Evolutionary conservation across 1,140 invertebrate species (phyloP), one percentile per base, ranked within the genome.

Genomic region (Neomicropteryx cornuta): DNA sequence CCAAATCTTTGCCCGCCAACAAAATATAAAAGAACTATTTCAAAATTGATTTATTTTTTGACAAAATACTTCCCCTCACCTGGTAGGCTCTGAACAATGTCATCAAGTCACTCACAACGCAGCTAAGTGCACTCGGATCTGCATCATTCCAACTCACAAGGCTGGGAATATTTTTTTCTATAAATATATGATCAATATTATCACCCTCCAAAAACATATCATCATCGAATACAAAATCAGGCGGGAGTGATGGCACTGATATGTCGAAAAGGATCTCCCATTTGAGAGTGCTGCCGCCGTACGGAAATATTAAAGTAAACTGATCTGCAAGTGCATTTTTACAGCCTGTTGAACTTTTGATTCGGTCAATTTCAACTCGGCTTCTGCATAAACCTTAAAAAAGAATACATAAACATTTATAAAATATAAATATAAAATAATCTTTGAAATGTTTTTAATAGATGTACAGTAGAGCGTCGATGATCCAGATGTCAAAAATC

Each of bases 141-240:
- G 53, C 60, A 35, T 55, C 48, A 58, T 75, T 56, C 75, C 75
- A 77, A 33, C 66, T 58, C 8, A 59, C 56, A 21, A 76, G 57
- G 54, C 71, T 75, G n/a, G 72, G 73, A 20, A 77, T 44, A 44
- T 60, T 45, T 37, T 53, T 47, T 31, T 55, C 55, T 11, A 77
- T 50, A 33, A 55, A 56, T 21, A 70, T 52, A 24, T 63, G 51
- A 43, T 72, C 60, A 10, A 67, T 57, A 53, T 70, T 65, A 19
- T 48, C 53, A n/a, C n/a, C n/a, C n/a, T n/a, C n/a, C n/a, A 75
- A 47, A 46, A 75, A 76, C 36, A 46, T 61, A 4, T 71, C 68
- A 52, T 75, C 70, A 38, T 73, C 68, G 50, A 76, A 76, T 46
- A 56, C 47, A 41, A 67, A 66, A 31, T 66, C 64, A 4, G 64